Base-by-base conservation (phyloP, 2,113 vertebrate species). In the Ceyx cyanopectus region DNA sequence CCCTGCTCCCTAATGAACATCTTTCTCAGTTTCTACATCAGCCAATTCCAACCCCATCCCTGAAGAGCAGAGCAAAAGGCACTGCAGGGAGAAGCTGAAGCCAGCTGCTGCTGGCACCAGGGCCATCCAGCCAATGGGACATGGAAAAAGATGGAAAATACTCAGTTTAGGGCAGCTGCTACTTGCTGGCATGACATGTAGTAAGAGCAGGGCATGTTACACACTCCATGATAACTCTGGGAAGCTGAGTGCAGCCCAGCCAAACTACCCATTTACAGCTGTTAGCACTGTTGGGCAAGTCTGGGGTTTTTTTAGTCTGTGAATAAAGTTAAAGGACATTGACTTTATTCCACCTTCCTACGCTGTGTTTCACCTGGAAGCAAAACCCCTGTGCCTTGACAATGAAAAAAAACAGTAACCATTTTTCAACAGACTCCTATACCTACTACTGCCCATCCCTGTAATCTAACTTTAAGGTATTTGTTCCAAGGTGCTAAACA, bases 91-190 rank as follows among this genome's bases (percentile, higher is more conserved):
- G 82, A 74, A 94, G 32, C 48, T 81, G 56, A 81, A 89, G 48
- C 46, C 88, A 92, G 79, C 40, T 93, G 65, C 68, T 86, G 65
- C 79, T 90, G 75, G 79, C 75, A 77, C 29, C 22, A 77, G 69
- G 46, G 72, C 40, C 53, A 69, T 48, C 46, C 14, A 0, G 43
- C 20, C 37, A 70, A 85, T 27, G 43, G 68, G 29, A 67, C n/a
- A 56, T 27, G 23, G 23, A 68, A 41, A 85, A 92, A 89, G 30
- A 57, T 58, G n/a, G 58, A 78, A 91, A 90, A 92, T 29, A 26
- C 22, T 74, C 2, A 0, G 27, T 63, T 74, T 78, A 81, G 17
- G 63, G 41, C 68, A 95, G 82, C 90, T 93, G 85, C 27, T 54
- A 21, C 63, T 66, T 86, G 7, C 27, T 91, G 63, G 56, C 79